These are phyloP conservation scores for Sebastes nivosus DNA, from an alignment of 2,797 vertebrate genomes.

Conservation along the genomic window DNA sequence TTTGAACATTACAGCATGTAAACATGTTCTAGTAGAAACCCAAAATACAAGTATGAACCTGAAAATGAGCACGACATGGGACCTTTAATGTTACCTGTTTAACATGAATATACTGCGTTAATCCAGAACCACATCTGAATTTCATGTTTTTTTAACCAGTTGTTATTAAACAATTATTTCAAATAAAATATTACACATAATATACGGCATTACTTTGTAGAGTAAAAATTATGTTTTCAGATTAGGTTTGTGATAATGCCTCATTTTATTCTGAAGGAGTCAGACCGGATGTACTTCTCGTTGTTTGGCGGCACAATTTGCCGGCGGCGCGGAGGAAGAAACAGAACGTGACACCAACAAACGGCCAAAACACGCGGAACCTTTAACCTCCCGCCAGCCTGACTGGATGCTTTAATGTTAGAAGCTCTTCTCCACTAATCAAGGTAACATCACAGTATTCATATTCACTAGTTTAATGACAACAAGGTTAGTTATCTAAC, in stretches of 20 bases:
- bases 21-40: accelerated
- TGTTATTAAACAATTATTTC: no score
- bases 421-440: neutral
- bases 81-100: no score
- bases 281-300: neutral
- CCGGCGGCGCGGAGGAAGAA: neutral
- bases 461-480: no score
- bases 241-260: neutral
- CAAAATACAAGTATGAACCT: no score
- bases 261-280: constrained; percentile 2
- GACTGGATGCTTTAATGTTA: neutral
- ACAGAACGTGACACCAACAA: neutral
- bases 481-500: neutral
- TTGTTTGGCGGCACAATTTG: neutral
- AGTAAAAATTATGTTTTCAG: neutral
- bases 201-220: neutral
- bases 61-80: accelerated
- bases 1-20: no score
- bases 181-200: accelerated
- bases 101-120: no score
- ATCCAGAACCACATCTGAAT: accelerated
- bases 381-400: neutral
- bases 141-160: accelerated
- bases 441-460: neutral
- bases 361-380: no score